Conservation (phyloP, 2,113 vertebrate species). For the Ictalurus furcatus region DNA sequence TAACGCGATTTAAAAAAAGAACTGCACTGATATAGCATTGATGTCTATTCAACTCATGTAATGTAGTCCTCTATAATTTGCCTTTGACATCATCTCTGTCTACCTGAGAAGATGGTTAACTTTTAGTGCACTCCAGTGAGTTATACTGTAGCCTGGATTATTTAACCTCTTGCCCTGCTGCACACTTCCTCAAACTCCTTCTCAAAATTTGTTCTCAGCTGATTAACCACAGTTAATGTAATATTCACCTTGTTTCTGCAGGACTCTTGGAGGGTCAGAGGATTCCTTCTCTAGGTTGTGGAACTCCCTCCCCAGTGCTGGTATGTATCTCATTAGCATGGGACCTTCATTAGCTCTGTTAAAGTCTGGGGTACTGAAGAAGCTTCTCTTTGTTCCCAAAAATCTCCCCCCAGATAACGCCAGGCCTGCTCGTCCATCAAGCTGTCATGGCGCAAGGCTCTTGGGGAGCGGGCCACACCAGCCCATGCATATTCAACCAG, state of each 20-base stretch:
- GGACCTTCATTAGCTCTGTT: slow-evolving; percentile 65
- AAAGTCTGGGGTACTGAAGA: slow-evolving; percentile 36
- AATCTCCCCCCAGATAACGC: slow-evolving; percentile 68
- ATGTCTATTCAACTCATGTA: not conserved
- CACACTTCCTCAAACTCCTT: not conserved
- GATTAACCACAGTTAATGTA: slow-evolving; percentile 26
- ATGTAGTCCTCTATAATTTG: not conserved
- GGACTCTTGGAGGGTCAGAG: not conserved
- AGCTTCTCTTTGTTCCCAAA: slow-evolving; percentile 54
- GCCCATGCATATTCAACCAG: slow-evolving; percentile 73
- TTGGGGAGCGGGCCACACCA: slow-evolving; percentile 51
- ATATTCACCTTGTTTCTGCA: slow-evolving; percentile 17
- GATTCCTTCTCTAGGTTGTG: slow-evolving; percentile 46
- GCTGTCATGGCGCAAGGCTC: slow-evolving; percentile 60
- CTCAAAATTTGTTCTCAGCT: slow-evolving; percentile 4
- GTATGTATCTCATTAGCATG: slow-evolving; percentile 59
- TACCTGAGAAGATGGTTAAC: not conserved
- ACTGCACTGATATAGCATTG: not conserved
- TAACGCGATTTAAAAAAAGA: not conserved
- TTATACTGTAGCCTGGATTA: not conserved
- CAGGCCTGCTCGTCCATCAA: slow-evolving; percentile 69
- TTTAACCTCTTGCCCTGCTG: not conserved
- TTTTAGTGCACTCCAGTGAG: not conserved
- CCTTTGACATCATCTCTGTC: not conserved
- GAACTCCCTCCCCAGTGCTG: slow-evolving; percentile 52